Base-by-base conservation (phyloP, 2,888 invertebrate genomes). In the Drosophila fungiperda region DNA sequence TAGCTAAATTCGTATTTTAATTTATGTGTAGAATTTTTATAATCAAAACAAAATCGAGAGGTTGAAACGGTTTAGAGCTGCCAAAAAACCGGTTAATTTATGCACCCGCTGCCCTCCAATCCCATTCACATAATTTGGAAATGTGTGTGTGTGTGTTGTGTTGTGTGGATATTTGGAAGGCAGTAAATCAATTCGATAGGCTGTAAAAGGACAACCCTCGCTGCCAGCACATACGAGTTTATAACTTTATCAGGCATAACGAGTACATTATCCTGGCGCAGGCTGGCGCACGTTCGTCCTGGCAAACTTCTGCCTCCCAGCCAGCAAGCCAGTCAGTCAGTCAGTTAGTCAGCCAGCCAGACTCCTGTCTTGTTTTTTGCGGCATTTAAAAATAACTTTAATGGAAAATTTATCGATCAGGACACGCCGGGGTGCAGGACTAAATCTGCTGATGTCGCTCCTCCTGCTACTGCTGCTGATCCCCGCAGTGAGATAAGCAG, bases 341-440 rank as follows among this genome's bases (percentile, higher is more conserved):
- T 11, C 38, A 36, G 50, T 45, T 12, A 42, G 57, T 11, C 60
- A 36, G 26, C 26, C 55, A 40, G 40, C 23, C 38, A 36, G 50
- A 60, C 42, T 62, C 62, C 60, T 73, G 78, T 68, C 71, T 82
- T 86, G 81, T 81, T 83, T 81, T 89, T 78, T 83, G 83, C 78
- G 85, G 89, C 87, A 87, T 90, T 91, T 87, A 86, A 88, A 90
- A 91, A 87, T 90, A 90, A 89, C 91, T 92, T 91, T 91, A 92
- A 92, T 92, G 91, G 90, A 83, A 91, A 92, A 89, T 92, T 90
- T 92, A 92, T 92, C 92, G 92, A 92, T 92, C 89, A 90, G 83
- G 82, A 85, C 84, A 58, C 54, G 73, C 66, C 58, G 36, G 6
- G 36, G 42, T 20, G 36, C 59, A 65, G 68, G 58, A 62, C 72